Conservation (phyloP, 1,140 invertebrate genomes). For the Megalopta genalis region DNA sequence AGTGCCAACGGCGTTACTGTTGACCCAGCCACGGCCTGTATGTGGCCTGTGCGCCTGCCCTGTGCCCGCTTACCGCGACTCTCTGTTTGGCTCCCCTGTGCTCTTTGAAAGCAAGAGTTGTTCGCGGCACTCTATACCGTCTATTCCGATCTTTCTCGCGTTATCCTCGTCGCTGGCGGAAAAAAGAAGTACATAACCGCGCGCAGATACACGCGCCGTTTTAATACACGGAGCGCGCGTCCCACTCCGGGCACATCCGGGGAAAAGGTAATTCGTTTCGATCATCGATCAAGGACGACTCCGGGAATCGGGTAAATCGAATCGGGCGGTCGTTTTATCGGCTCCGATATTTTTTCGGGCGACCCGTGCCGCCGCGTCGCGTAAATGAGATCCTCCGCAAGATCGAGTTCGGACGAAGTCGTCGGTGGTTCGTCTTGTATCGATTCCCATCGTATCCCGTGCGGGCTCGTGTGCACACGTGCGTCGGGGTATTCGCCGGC, state of each 20-base stretch:
- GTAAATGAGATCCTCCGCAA: too few relatives aligned
- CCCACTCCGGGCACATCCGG: too few relatives aligned
- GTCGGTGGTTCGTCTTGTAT: neutral
- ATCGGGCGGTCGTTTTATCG: too few relatives aligned
- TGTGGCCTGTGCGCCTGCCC: conserved; percentile 53
- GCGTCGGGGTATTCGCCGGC: conserved; percentile 28
- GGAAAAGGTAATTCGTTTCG: too few relatives aligned
- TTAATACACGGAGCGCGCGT: neutral
- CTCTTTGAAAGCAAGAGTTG: conserved; percentile 76
- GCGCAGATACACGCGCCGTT: neutral
- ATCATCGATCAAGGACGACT: too few relatives aligned
- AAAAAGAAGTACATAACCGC: neutral
- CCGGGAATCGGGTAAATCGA: too few relatives aligned
- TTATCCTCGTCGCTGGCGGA: neutral
- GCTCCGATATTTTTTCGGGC: too few relatives aligned
- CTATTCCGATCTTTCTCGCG: conserved; percentile 28
- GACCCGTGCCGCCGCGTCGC: too few relatives aligned
- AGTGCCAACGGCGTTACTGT: conserved; percentile 79
- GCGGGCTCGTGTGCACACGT: conserved; percentile 15
- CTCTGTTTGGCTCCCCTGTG: conserved; percentile 47
- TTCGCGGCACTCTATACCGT: conserved; percentile 17
- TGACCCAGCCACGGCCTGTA: conserved; percentile 75
- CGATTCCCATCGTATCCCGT: conserved; percentile 16
- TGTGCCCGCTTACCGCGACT: conserved; percentile 53
- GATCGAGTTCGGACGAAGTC: too few relatives aligned